Base-by-base conservation (phyloP, 2,797 vertebrate genomes). In the Capromys pilorides region DNA sequence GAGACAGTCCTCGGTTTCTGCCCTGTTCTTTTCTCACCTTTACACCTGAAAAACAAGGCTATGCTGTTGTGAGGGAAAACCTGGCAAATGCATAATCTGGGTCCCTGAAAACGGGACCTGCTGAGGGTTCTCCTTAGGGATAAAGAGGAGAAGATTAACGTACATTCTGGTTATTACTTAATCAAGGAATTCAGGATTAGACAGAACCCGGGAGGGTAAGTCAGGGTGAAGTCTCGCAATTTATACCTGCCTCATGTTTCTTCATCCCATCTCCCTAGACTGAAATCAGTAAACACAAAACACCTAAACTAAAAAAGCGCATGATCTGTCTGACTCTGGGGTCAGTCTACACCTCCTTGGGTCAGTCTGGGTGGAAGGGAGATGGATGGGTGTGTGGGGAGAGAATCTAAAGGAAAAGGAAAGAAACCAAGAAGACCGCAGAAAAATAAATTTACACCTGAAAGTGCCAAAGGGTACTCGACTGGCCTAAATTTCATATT, bases 131-230 rank as follows among this genome's bases (percentile, higher is more conserved):
- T 22, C 41, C 61, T 92, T 2, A 67, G 45, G 36, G 16, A 28
- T 81, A 86, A 59, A 64, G n/a, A 77, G 33, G 36, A 82, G n/a
- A 45, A 73, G 28, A 41, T 26, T 36, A 81, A 61, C 41, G 8
- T 19, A 69, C 14, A 67, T 57, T 90, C 79, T 67, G 84, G 49
- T 28, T 88, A 91, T 59, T 39, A 90, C n/a, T 91, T 57, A 90
- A 33, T 28, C 13, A 95, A 83, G 24, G 24, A 81, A 49, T 89
- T 31, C 69, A 92, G 61, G 41, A 92, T 83, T 91, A 89, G 18
- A 92, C 14, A 91, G 88, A 66, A 91, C 10, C 28, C 64, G 57
- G 71, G 33, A 84, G 41, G 21, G 26, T 80, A 97, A 83, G 16
- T 92, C 77, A 51, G 16, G n/a, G 16, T 90, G 81, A 80, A 14